Evolutionary conservation across 1,140 invertebrate species (phyloP).

Genomic region (Druon quercuslanigerum): DNA sequence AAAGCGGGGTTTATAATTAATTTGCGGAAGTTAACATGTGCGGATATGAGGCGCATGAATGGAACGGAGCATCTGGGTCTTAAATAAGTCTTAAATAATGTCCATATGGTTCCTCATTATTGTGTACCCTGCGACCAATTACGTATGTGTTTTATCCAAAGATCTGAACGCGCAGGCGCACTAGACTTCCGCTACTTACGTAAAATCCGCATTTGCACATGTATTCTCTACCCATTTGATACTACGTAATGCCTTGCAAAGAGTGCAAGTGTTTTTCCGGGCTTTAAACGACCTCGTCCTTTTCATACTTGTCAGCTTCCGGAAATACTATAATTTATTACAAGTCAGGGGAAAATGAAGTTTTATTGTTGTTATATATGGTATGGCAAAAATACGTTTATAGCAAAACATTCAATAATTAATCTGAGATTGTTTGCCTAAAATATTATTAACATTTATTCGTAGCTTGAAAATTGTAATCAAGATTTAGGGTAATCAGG

Average conservation of each 20-base stretch:
- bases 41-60: slow-evolving; percentile 20
- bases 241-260: slow-evolving; percentile 13
- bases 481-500: too few species aligned
- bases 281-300: slow-evolving; percentile 5
- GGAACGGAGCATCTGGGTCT: neutral
- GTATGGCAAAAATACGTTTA: neutral
- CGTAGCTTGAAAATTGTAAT: too few species aligned
- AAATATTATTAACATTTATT: too few species aligned
- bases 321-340: neutral
- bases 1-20: neutral
- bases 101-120: slow-evolving; percentile 27
- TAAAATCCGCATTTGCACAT: slow-evolving; percentile 47
- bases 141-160: slow-evolving; percentile 54
- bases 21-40: slow-evolving; percentile 4
- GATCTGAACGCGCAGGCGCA: slow-evolving; percentile 50
- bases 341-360: neutral
- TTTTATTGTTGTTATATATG: neutral
- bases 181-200: slow-evolving; percentile 56
- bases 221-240: slow-evolving; percentile 35
- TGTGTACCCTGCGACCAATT: slow-evolving; percentile 46
- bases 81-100: slow-evolving; percentile 29
- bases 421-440: too few species aligned
- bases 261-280: slow-evolving; percentile 14
- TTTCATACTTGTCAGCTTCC: slow-evolving; percentile 3
- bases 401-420: too few species aligned